Base-by-base conservation (phyloP, 2,888 invertebrate genomes). In the Apodemia hepburni region DNA sequence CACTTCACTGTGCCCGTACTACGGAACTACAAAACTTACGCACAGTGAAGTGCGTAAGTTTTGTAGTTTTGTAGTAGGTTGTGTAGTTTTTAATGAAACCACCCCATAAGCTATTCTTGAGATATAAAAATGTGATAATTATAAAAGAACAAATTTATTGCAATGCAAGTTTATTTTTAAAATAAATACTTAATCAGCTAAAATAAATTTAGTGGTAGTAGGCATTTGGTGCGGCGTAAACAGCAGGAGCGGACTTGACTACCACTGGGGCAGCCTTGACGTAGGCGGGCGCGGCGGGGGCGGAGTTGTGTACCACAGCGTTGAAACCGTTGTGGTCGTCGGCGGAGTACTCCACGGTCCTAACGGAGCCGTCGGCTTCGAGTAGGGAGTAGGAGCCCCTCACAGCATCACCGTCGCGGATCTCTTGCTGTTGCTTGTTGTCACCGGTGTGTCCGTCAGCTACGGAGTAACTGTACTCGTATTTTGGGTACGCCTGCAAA, bases 381-480 rank as follows among this genome's bases (percentile, higher is more conserved):
- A 84, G 79, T 69, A 92, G 79, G n/a, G 87, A 85, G 81, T 92
- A 89, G 11, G 85, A 82, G 66, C 92, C 92, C 75, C 92, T 87
- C 62, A 92, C 91, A 2, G 81, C 82, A 72, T 92, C 92, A 63
- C 92, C 92, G 63, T 92, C 90, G 67, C 86, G 82, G 66, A 73
- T 69, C 70, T 92, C 92, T 69, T 88, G 87, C 75, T 88, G 90
- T 67, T 82, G 80, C 77, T 92, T 91, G 76, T 84, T 81, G 81
- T 92, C 92, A 54, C 92, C 92, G 72, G 92, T 87, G 77, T 89
- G 87, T 47, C 83, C 82, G 73, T 92, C 92, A 71, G 87, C 82
- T 17, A 92, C 90, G 57, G 89, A 87, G 77, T 92, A 92, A 65
- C 79, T 83, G 80, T 84, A 92, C 71, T 86, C 82, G 74, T 85